These are phyloP conservation scores for Cynoglossus semilaevis DNA, from an alignment of 2,113 vertebrate species.

Conservation along the genomic window DNA sequence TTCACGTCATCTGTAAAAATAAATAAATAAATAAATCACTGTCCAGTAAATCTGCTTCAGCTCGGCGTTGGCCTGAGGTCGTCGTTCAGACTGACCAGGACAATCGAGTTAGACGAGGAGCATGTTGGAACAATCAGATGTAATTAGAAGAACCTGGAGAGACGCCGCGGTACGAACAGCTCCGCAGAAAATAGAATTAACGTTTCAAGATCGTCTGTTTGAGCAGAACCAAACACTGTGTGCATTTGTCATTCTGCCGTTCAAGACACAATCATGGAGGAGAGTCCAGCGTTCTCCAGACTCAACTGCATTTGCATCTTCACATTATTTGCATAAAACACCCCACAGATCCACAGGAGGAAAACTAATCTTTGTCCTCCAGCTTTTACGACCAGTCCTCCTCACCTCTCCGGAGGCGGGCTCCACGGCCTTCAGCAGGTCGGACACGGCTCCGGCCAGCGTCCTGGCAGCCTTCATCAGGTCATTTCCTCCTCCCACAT, in stretches of 20 bases:
- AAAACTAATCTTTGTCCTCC: neutral
- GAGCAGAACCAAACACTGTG: slow-evolving; percentile 10
- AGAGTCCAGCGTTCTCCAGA: slow-evolving; percentile 1
- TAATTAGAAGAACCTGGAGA: slow-evolving; percentile 27
- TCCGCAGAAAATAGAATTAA: slow-evolving; percentile 30
- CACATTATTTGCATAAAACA: too few species aligned
- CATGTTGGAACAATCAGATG: slow-evolving; percentile 33
- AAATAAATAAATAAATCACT: too few species aligned
- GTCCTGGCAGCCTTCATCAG: slow-evolving; percentile 92
- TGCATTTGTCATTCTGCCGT: slow-evolving; percentile 4
- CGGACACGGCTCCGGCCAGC: slow-evolving; percentile 90
- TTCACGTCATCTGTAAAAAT: neutral
- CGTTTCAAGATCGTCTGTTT: slow-evolving; percentile 13
- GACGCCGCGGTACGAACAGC: slow-evolving; percentile 20
- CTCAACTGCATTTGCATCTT: too few species aligned
- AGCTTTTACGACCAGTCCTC: neutral
- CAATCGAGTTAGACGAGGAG: slow-evolving; percentile 16
- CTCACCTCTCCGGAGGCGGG: slow-evolving; percentile 93
- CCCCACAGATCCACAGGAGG: too few species aligned
- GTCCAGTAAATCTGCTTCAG: neutral
- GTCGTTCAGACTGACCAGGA: slow-evolving; percentile 18
- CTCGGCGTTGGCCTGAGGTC: slow-evolving; percentile 4
- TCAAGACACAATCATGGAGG: slow-evolving; percentile 1
- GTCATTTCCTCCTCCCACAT: slow-evolving; percentile 91
- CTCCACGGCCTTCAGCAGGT: slow-evolving; percentile 94